Evolutionary conservation across 2,113 vertebrate genomes (phyloP), one percentile per base, ranked within the genome.

Genomic region (Lepisosteus osseus): DNA sequence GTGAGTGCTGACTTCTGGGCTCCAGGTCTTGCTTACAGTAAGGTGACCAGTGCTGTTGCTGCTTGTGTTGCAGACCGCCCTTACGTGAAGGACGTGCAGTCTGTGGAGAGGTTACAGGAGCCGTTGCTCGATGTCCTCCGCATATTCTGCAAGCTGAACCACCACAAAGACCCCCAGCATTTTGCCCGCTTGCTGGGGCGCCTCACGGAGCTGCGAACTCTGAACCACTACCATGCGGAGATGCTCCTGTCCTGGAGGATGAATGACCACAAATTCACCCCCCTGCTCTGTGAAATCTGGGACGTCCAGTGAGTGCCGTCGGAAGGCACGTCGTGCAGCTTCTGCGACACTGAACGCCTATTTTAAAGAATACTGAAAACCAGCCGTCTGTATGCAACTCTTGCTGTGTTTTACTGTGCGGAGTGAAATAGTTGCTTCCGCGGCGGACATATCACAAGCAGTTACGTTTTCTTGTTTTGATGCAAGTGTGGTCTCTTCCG

Each of bases 261-360:
- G 66, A 97, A 94, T 0, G 94, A 99, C 76, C 96, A 97, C 82
- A 99, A 99, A 82, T 98, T 99, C 77, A 99, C 96, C 17, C 98
- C 98, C 0, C 93, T 99, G 43, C 95, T 99, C 77, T 99, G 98
- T 75, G 98, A 99, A 84, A 95, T 99, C 90, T 99, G 97, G 98
- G 98, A 99, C 8, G 95, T 99, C 42, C 95, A 98, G 87, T 98
- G 86, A 93, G 9, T 29, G 51, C 4, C 1, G 7, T 11, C 1
- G 3, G 55, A 2, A 51, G 29, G 29, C 29, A 29, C 29, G 29
- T 29, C 29, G 29, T 29, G 29, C 29, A 29, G 29, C 29, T 29
- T 29, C 29, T 29, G 29, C 29, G 29, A 29, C 29, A 29, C 2
- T 29, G 29, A 29, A 29, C 29, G 29, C 29, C 29, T 29, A 2